These are phyloP conservation scores for Rhynchonycteris naso DNA, from an alignment of 2,797 vertebrate genomes.

Conservation along the genomic window DNA sequence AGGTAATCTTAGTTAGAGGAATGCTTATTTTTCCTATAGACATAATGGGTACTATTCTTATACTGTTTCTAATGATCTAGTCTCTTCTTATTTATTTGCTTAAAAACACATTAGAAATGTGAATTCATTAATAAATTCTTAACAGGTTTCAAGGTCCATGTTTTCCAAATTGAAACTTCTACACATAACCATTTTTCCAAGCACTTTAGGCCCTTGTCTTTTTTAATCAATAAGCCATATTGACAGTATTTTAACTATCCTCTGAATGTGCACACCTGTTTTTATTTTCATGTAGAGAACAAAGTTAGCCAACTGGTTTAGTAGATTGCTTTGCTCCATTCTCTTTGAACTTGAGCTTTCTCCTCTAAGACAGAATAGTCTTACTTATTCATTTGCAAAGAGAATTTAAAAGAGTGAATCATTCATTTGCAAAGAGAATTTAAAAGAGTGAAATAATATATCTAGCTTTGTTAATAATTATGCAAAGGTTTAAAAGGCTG, in stretches of 20 bases:
- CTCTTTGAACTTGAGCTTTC: conserved; percentile 55
- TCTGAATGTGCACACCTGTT: conserved; percentile 2
- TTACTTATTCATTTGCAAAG: conserved; percentile 54
- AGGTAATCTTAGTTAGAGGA: background rate
- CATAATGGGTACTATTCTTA: background rate
- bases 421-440: conserved; percentile 41
- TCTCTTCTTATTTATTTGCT: background rate
- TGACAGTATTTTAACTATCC: conserved; percentile 59
- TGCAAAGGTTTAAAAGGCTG: conserved; percentile 39
- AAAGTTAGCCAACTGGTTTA: background rate
- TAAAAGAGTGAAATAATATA: conserved; percentile 50
- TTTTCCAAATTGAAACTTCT: background rate
- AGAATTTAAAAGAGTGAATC: conserved; percentile 12
- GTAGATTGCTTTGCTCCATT: background rate
- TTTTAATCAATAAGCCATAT: conserved; percentile 47
- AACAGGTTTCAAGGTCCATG: background rate
- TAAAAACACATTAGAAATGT: background rate
- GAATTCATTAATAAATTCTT: conserved; percentile 55
- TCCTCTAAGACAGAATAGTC: conserved; percentile 44
- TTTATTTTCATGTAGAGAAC: conserved; percentile 3
- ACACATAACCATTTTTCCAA: conserved; percentile 6
- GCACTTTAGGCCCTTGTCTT: conserved; percentile 18
- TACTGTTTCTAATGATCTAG: background rate
- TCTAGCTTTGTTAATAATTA: conserved; percentile 23
- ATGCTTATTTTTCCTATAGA: conserved; percentile 21